Evolutionary conservation across 2,113 vertebrate species (phyloP).

Genomic region (Hylia prasina): DNA sequence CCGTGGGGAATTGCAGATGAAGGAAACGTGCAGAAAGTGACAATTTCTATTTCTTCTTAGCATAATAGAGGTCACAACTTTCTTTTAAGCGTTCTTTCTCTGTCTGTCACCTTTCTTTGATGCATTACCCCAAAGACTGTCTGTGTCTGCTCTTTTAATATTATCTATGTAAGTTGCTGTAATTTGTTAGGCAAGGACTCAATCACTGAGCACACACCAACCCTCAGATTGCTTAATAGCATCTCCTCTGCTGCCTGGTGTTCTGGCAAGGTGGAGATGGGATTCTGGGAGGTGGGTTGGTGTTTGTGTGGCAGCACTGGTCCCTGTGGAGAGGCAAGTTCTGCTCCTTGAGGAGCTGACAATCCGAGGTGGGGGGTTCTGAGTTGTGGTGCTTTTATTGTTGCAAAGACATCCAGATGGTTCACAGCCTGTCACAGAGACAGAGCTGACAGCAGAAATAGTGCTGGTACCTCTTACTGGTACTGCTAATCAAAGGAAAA

Average conservation of each 20-base stretch:
- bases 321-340: neutral
- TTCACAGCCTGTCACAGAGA: neutral
- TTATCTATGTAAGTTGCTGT: neutral
- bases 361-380: neutral
- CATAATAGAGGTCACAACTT: neutral
- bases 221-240: neutral
- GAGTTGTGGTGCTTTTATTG: neutral
- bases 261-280: neutral
- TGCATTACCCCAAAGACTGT: neutral
- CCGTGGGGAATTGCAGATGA: neutral
- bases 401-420: neutral
- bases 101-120: neutral
- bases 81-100: neutral
- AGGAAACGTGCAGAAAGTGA: neutral
- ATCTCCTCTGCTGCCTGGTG: neutral
- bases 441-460: neutral
- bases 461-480: neutral
- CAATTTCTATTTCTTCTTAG: neutral
- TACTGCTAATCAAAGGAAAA: neutral
- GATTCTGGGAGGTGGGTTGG: neutral
- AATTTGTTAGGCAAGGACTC: neutral
- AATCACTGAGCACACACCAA: neutral
- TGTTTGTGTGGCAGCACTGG: neutral
- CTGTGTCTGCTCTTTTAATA: neutral
- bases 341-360: neutral